Percentiles rank a stretch among this genome's conserved stretches.
Evolutionary conservation across 1,140 invertebrate species (phyloP).

Genomic region (Drosophila sturtevanti): DNA sequence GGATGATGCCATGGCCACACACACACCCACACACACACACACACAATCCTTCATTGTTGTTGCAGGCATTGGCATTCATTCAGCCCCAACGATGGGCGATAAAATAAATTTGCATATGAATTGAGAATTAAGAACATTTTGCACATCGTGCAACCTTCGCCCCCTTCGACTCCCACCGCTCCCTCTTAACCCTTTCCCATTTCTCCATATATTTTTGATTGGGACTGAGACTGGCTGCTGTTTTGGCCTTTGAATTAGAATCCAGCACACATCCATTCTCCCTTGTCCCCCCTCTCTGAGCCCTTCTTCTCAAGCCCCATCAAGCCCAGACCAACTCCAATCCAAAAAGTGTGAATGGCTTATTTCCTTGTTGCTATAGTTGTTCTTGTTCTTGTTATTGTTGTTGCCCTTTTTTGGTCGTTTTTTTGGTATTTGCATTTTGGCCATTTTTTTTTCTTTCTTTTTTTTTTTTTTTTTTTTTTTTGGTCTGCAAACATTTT

Average conservation of each 20-base stretch:
- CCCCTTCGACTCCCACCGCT: slow-evolving; percentile 7
- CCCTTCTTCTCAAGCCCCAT: too few relatives aligned
- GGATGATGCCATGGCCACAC: slow-evolving; percentile 28
- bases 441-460: slow-evolving; percentile 55
- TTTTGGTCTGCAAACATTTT: slow-evolving; percentile 50
- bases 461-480: slow-evolving; percentile 53
- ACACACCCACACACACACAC: slow-evolving; percentile 29
- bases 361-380: slow-evolving; percentile 57
- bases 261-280: slow-evolving; percentile 30
- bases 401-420: slow-evolving; percentile 50
- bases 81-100: slow-evolving; percentile 50
- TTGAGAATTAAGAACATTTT: slow-evolving; percentile 81
- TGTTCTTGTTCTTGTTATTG: slow-evolving; percentile 6
- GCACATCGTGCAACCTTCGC: slow-evolving; percentile 63
- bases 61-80: slow-evolving; percentile 60
- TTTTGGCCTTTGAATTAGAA: slow-evolving; percentile 79
- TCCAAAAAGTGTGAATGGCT: slow-evolving; percentile 70
- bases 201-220: slow-evolving; percentile 38
- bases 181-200: not conserved
- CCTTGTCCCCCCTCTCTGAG: not conserved
- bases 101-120: slow-evolving; percentile 82
- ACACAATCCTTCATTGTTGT: slow-evolving; percentile 70
- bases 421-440: slow-evolving; percentile 66
- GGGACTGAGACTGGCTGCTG: slow-evolving; percentile 61
- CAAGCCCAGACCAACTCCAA: slow-evolving; percentile 22